A percentile compares a stretch with the other conserved stretches of the same genome.
Evolutionary conservation across 1,140 invertebrate species (phyloP).

Genomic region (Heterodera schachtii): DNA sequence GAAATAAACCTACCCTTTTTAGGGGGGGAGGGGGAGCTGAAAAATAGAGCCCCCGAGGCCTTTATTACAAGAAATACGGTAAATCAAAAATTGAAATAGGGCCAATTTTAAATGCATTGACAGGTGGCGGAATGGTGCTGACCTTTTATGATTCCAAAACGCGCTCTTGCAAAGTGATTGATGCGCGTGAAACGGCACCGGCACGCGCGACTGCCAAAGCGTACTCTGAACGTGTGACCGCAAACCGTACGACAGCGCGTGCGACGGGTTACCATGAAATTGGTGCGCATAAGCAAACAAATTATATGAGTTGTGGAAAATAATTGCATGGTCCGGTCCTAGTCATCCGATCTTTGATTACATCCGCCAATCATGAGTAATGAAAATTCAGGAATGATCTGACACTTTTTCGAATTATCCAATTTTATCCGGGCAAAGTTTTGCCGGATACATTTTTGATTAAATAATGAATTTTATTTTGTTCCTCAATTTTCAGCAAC

Average conservation of each 20-base stretch:
- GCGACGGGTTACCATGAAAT: constrained; percentile 3
- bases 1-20: too few relatives aligned
- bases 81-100: too few relatives aligned
- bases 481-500: constrained; percentile 70
- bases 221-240: constrained; percentile 69
- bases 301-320: too few relatives aligned
- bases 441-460: constrained; percentile 21
- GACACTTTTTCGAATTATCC: too few relatives aligned
- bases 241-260: not conserved
- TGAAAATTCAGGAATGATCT: too few relatives aligned
- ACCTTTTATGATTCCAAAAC: constrained; percentile 48
- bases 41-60: too few relatives aligned
- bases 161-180: constrained; percentile 68
- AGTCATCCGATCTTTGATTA: too few relatives aligned
- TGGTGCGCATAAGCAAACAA: not conserved
- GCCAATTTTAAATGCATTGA: not conserved
- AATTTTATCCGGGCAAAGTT: not conserved
- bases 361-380: too few relatives aligned
- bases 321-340: too few relatives aligned
- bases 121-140: constrained; percentile 9
- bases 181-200: constrained; percentile 82
- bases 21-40: too few relatives aligned
- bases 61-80: too few relatives aligned
- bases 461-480: constrained; percentile 68
- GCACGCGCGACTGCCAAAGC: constrained; percentile 70